Evolutionary conservation across 2,113 vertebrate species (phyloP).

Genomic region (Alaudala cheleensis): DNA sequence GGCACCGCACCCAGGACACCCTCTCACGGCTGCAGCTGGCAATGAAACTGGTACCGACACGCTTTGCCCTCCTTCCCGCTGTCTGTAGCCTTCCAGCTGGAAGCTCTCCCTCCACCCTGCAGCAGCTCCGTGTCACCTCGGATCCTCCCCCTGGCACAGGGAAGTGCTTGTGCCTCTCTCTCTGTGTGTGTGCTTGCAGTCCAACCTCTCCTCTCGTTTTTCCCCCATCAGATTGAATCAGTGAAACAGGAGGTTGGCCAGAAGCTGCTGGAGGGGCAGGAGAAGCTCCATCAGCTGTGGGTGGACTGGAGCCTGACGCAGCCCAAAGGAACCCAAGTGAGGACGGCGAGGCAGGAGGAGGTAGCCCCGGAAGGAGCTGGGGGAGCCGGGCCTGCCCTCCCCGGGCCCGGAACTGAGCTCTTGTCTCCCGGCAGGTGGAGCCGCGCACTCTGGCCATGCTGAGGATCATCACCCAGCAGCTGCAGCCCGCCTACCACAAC

Average conservation of each 20-base stretch:
- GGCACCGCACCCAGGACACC: slow-evolving; percentile 69
- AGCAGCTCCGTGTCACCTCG: slow-evolving; percentile 7
- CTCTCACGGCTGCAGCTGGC: slow-evolving; percentile 81
- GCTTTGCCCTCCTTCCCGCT: background rate
- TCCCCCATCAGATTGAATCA: slow-evolving; percentile 62
- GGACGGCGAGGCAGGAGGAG: slow-evolving; percentile 39
- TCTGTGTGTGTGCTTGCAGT: background rate
- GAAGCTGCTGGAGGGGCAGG: slow-evolving; percentile 79
- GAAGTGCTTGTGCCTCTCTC: background rate
- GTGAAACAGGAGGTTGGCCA: slow-evolving; percentile 76
- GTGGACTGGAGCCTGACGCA: slow-evolving; percentile 81
- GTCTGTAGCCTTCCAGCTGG: background rate
- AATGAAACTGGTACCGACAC: slow-evolving; percentile 80
- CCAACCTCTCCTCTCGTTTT: background rate
- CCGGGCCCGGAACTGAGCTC: background rate
- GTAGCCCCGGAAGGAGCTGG: background rate
- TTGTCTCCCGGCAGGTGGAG: slow-evolving; percentile 66
- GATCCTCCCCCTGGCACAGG: background rate
- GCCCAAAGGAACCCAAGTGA: slow-evolving; percentile 33
- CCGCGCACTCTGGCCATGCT: slow-evolving; percentile 77
- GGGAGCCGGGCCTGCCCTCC: background rate
- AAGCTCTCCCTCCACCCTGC: background rate
- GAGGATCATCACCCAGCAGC: slow-evolving; percentile 77
- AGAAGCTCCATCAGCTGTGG: slow-evolving; percentile 86
- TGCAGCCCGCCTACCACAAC: slow-evolving; percentile 71